Conservation (phyloP, 2,113 vertebrate species). For the Equus quagga region DNA sequence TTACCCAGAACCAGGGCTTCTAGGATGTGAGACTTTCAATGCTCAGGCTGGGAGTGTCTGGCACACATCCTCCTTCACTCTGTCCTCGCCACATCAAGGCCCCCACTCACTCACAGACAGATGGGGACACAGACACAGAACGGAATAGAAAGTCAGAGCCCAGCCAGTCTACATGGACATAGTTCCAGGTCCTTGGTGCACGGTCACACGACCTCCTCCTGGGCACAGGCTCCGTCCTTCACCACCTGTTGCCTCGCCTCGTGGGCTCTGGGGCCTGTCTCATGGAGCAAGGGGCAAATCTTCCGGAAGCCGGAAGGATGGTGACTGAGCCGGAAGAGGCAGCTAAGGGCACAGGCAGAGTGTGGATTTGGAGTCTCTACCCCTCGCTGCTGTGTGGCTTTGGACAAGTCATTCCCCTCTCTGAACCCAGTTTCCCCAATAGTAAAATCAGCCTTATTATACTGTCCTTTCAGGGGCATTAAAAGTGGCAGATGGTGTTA, state of each 20-base stretch:
- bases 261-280: background rate
- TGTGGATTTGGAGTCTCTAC: background rate
- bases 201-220: background rate
- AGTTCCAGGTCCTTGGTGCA: background rate
- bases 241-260: background rate
- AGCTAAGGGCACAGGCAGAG: background rate
- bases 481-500: background rate
- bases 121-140: background rate
- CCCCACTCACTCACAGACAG: rapidly evolving
- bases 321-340: background rate
- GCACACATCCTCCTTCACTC: background rate
- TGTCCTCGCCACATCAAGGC: too few species aligned
- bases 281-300: background rate
- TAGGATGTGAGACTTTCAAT: background rate
- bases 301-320: background rate
- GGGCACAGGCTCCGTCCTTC: background rate
- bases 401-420: background rate
- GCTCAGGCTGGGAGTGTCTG: background rate
- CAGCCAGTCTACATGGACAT: background rate
- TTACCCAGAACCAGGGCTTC: background rate
- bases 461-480: background rate
- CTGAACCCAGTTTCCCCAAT: background rate
- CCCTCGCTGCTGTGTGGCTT: background rate
- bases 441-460: background rate
- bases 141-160: background rate